Base-by-base conservation (phyloP, 2,797 vertebrate genomes). In the Arnoldichthys spilopterus region DNA sequence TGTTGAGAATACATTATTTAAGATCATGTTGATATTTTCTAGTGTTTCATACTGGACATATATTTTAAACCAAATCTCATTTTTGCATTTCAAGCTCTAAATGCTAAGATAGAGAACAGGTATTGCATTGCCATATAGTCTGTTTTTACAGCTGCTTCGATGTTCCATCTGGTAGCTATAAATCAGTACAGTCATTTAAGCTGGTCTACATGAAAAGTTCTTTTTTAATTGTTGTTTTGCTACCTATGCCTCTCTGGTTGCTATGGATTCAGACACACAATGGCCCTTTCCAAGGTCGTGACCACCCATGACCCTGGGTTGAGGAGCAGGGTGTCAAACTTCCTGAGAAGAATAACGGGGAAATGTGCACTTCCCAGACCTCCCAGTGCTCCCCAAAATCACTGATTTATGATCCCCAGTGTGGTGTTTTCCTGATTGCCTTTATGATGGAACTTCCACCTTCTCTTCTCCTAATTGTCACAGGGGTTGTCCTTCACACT, bases 291-390 rank as follows among this genome's bases (percentile, higher is more conserved):
- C 87, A 89, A 92, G 93, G 93, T 93, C 89, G 78, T 84, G 87
- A 89, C 92, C 92, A 86, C 70, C 85, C 5, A 0, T 88, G 89
- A 92, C 91, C 91, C 56, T 13, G 53, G 79, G 90, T 89, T 93
- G 87, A 89, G 73, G 66, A 85, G 88, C 86, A 91, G 90, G 89
- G 86, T 90, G 89, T 85, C 87, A 78, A 76, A 77, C 90, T 92
- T 94, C 91, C 93, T 91, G 88, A 84, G 84, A 87, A 93, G 90
- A 93, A 93, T 92, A 91, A 92, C 85, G 88, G 91, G 94, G 92
- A 94, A 95, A 89, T 86, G 85, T 90, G 89, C 88, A 93, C 90
- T 95, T 94, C 94, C 93, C 90, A 91, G 91, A 93, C 92, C 92
- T 94, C 90, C 91, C 89, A 90, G 87, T 90, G 90, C 89, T 56